These are phyloP conservation scores for Rhegmatorhina hoffmannsi DNA, from an alignment of 2,113 vertebrate genomes.

Conservation along the genomic window DNA sequence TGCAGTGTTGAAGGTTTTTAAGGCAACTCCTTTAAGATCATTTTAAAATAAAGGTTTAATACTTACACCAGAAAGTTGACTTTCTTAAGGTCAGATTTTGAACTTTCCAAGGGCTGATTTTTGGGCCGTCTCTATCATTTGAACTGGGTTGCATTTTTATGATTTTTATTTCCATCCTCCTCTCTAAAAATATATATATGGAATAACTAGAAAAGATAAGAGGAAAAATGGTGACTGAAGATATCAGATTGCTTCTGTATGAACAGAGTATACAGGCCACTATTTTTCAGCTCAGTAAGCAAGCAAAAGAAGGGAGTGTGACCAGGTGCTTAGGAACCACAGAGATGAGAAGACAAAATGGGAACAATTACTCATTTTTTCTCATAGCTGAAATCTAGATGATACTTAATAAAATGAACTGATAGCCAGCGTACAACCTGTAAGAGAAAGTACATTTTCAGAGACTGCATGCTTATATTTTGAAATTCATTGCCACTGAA, in stretches of 20 bases:
- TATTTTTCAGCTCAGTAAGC: not conserved
- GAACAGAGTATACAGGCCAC: not conserved
- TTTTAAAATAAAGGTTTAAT: not conserved
- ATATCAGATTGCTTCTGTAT: not conserved
- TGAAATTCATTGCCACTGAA: constrained; percentile 3
- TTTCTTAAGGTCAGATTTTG: not conserved
- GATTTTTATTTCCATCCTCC: not conserved
- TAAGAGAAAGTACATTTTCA: not conserved
- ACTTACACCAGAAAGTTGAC: not conserved
- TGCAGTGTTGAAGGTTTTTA: not conserved
- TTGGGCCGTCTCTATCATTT: not conserved
- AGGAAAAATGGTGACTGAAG: not conserved
- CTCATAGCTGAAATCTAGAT: not conserved
- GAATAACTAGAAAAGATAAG: not conserved
- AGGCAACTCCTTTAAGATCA: not conserved
- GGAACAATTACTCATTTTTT: constrained; percentile 7
- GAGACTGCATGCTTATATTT: not conserved
- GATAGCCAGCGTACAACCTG: not conserved
- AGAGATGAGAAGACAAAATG: not conserved
- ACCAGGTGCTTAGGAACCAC: not conserved
- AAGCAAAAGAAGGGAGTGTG: not conserved
- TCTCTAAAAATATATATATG: not conserved
- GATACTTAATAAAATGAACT: constrained; percentile 17
- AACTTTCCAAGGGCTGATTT: not conserved
- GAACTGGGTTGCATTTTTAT: not conserved